Conservation (phyloP, 1,140 invertebrate species). For the Drosophila melanica region DNA sequence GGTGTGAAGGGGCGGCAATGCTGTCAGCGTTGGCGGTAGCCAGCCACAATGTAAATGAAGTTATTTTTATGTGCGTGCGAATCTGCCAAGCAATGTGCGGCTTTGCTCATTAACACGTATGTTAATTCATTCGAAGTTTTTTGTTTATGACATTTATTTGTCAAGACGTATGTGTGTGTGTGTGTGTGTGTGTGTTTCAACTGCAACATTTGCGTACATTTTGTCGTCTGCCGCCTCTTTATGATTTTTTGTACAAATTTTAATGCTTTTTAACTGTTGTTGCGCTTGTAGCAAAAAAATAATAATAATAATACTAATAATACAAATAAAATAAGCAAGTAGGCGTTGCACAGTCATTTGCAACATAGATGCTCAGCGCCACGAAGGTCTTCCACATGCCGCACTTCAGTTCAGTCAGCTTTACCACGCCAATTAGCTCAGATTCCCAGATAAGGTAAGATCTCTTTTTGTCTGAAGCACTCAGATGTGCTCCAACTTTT, state of each 20-base stretch:
- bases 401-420: constrained; percentile 30
- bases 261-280: constrained; percentile 33
- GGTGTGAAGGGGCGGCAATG: too few relatives aligned
- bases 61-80: constrained; percentile 71
- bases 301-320: neutral
- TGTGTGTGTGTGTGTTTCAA: constrained; percentile 27
- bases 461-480: constrained; percentile 52
- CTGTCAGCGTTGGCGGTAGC: neutral
- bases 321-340: too few relatives aligned
- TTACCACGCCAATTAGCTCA: constrained; percentile 76
- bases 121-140: constrained; percentile 61
- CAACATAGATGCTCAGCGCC: constrained; percentile 35
- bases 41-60: constrained; percentile 48
- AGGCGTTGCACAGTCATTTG: constrained; percentile 41
- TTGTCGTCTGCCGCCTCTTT: constrained; percentile 52
- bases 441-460: constrained; percentile 44
- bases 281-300: constrained; percentile 51
- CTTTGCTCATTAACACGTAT: constrained; percentile 70
- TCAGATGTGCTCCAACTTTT: constrained; percentile 25
- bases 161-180: constrained; percentile 14
- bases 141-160: constrained; percentile 45
- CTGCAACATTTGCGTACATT: constrained; percentile 41
- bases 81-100: constrained; percentile 36
- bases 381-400: constrained; percentile 26
- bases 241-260: constrained; percentile 34